Evolutionary conservation across 2,888 invertebrate genomes (phyloP), one percentile per base, ranked within the genome.

Genomic region (Drosophila vallismaia): DNA sequence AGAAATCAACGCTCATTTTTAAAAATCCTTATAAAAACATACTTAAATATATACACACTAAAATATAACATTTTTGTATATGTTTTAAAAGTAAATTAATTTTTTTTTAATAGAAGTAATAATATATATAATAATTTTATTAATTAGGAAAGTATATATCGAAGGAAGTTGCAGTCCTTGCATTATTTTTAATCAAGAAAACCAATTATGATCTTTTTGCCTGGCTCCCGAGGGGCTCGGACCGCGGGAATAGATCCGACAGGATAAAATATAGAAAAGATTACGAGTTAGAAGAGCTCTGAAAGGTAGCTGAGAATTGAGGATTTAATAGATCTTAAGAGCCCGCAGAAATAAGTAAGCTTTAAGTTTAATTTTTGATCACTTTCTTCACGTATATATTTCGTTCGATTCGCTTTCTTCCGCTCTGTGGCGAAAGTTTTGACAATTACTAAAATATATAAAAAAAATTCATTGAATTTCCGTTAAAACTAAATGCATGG

Each of bases 341-440:
- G 10, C 40, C 19, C 40, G 5, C 26, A 7, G 19, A 7, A 44
- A 8, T 9, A n/a, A 8, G 8, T 14, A 4, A 7, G 3, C 2
- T 14, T 8, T 7, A 2, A 1, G 2, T 8, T 14, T 8, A 33
- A 14, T 14, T 29, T 31, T 29, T 31, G 29, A 52, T 66, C 42
- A 36, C 28, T 52, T 67, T 67, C 29, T 29, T 67, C 64, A 64
- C 38, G 46, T 67, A 52, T 64, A 31, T 67, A 46, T 50, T 64
- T 64, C 29, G 68, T 38, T 64, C 68, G 68, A 31, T 67, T 53
- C 38, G 68, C 55, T 67, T 45, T n/a, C 14, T 33, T 31, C 28
- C 44, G 6, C 63, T 51, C 40, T 52, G 38, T 66, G 19, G 19
- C 19, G 19, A 51, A 51, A 68, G 12, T 38, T 50, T 0, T 19